phyloP scores from a whole-genome alignment of 2,888 invertebrate species.

The Cephus pygmeus region DNA sequence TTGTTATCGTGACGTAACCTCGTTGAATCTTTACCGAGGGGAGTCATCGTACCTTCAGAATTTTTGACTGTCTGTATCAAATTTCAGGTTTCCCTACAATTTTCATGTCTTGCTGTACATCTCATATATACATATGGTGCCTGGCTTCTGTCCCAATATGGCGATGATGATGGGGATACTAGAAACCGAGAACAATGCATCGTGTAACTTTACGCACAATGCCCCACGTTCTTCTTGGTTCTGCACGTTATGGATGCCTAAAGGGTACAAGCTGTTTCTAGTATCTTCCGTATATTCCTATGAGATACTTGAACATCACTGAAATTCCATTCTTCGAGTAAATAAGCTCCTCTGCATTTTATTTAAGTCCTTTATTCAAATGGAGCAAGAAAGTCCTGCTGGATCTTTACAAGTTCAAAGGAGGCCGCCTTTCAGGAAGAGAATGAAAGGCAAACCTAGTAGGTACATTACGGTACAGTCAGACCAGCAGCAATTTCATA shows the following conservation, averaged over 20 bases:
- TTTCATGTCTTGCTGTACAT: neutral
- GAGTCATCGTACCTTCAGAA: neutral
- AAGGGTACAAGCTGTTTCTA: neutral
- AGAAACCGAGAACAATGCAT: neutral
- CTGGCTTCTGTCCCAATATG: neutral
- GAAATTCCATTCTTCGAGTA: neutral
- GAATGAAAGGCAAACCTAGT: neutral
- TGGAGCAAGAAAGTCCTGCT: neutral
- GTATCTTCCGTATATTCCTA: neutral
- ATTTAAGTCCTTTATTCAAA: neutral
- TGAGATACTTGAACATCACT: neutral
- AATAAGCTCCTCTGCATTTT: neutral
- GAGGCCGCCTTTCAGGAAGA: neutral
- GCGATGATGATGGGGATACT: neutral
- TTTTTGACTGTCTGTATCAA: neutral
- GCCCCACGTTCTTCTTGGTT: neutral
- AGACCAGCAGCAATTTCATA: conserved; percentile 33
- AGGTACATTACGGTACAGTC: neutral
- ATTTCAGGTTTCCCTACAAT: neutral
- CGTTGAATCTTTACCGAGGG: neutral
- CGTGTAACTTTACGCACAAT: neutral
- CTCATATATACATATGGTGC: neutral
- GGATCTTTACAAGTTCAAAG: neutral
- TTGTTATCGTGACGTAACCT: neutral
- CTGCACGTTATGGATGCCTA: neutral